phyloP scores from a whole-genome alignment of 2,888 invertebrate genomes.

The Pristionchus arcanus region DNA sequence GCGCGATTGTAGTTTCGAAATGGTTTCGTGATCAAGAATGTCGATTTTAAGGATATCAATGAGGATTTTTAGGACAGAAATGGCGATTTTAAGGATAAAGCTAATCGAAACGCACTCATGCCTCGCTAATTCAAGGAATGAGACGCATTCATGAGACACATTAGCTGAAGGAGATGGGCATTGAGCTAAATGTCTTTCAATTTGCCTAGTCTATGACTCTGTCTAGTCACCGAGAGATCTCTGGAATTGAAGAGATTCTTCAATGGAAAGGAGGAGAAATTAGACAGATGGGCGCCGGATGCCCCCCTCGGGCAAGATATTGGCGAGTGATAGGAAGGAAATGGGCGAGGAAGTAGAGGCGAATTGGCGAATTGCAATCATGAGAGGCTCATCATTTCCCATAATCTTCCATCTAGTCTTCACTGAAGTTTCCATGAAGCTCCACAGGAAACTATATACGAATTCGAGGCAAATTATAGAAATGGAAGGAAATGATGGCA shows the following conservation, averaged over 20 bases:
- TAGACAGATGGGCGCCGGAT: constrained; percentile 3
- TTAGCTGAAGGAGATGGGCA: neutral
- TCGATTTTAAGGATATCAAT: too few species aligned
- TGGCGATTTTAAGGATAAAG: neutral
- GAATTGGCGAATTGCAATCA: neutral
- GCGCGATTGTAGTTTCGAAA: neutral
- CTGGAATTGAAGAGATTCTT: neutral
- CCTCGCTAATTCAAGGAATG: neutral
- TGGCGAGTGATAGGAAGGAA: constrained; percentile 19
- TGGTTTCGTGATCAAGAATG: too few species aligned
- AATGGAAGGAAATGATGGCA: neutral
- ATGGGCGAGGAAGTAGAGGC: neutral
- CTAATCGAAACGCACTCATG: neutral
- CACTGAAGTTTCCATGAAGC: too few species aligned
- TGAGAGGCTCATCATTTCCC: too few species aligned
- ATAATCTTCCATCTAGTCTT: too few species aligned
- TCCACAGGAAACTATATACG: too few species aligned
- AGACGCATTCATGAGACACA: constrained; percentile 47
- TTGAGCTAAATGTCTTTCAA: neutral
- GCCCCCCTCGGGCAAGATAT: constrained; percentile 13
- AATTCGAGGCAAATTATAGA: too few species aligned
- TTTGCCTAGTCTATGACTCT: neutral
- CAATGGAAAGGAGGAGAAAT: neutral
- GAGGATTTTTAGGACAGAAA: too few species aligned
- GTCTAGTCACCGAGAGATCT: neutral